Evolutionary conservation across 2,113 vertebrate genomes (phyloP).

Genomic region (Azemiops feae): DNA sequence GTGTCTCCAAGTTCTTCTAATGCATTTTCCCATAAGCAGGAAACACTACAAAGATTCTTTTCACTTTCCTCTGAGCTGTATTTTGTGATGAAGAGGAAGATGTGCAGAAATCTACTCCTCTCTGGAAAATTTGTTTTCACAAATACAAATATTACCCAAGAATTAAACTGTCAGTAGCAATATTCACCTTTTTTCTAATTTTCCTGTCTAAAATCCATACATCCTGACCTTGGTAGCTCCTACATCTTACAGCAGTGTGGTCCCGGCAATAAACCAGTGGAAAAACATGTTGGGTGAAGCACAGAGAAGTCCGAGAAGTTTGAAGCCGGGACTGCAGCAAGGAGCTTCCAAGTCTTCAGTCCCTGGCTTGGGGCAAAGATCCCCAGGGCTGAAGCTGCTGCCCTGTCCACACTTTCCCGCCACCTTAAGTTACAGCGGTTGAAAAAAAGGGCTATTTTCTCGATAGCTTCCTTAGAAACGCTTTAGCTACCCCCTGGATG

Average conservation of each 20-base stretch:
- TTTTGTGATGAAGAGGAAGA: not conserved
- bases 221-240: not conserved
- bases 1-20: not conserved
- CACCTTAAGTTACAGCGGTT: not conserved
- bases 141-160: not conserved
- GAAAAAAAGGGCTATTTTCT: not conserved
- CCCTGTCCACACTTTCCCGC: not conserved
- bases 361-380: not conserved
- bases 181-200: not conserved
- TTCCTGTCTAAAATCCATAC: not conserved
- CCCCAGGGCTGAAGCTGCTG: not conserved
- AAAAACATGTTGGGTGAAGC: too few relatives aligned
- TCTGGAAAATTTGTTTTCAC: not conserved
- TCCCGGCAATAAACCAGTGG: not conserved
- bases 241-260: not conserved
- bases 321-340: not conserved
- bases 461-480: not conserved
- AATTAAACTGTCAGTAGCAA: not conserved
- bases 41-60: not conserved
- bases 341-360: not conserved
- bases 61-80: not conserved
- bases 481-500: not conserved
- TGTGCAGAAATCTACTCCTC: not conserved
- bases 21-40: not conserved
- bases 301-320: not conserved